Conservation (phyloP, 2,888 invertebrate genomes). For the Pocota personata region DNA sequence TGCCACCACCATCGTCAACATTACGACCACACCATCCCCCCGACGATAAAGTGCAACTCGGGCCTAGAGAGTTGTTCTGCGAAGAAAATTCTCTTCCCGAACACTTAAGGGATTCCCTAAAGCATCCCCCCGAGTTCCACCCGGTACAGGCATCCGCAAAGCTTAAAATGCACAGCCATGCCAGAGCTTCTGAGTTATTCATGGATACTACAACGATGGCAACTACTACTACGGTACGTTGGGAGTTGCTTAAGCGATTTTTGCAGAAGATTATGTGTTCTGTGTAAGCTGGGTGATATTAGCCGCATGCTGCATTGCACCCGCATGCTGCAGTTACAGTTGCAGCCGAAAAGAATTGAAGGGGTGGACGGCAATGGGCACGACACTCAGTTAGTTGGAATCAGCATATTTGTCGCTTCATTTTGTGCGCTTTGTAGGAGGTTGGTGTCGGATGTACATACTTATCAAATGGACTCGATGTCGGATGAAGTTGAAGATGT, state of each 20-base stretch:
- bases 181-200: conserved; percentile 64
- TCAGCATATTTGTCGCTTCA: conserved; percentile 71
- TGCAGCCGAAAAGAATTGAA: not conserved
- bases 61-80: conserved; percentile 4
- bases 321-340: conserved; percentile 66
- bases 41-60: conserved; percentile 4
- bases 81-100: conserved; percentile 48
- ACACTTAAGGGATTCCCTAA: conserved; percentile 46
- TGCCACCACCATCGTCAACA: conserved; percentile 1
- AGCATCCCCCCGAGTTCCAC: conserved; percentile 49
- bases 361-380: conserved; percentile 34
- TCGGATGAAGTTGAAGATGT: conserved; percentile 19
- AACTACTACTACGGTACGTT: conserved; percentile 1
- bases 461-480: conserved; percentile 20
- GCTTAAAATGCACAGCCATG: conserved; percentile 66
- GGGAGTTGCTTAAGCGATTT: conserved; percentile 68
- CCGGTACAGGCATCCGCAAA: conserved; percentile 47
- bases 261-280: conserved; percentile 51
- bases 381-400: conserved; percentile 53
- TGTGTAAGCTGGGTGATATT: conserved; percentile 15
- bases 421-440: conserved; percentile 42
- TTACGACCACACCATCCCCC: conserved; percentile 11
- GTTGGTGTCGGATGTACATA: conserved; percentile 5
- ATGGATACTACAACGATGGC: conserved; percentile 25
- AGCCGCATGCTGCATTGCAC: conserved; percentile 67